Evolutionary conservation across 2,888 invertebrate genomes (phyloP), one percentile per base, ranked within the genome.

Genomic region (Leucophenga montana): DNA sequence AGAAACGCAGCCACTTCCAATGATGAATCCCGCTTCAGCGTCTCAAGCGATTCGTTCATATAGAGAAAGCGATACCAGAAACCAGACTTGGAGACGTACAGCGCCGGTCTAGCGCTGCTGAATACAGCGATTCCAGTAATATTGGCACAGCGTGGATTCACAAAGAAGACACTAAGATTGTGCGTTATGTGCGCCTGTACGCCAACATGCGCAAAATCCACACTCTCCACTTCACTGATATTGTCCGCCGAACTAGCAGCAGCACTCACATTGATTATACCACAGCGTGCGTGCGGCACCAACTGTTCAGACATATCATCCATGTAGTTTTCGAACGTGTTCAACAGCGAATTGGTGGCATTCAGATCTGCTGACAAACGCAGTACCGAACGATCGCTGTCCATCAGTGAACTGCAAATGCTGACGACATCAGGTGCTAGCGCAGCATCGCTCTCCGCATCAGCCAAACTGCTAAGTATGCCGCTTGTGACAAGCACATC

Each of bases 331-430:
- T 91, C 92, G 20, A 92, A 88, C 1, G 90, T 90, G 75, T 91
- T 91, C 66, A 94, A 85, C 71, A 93, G 89, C 0, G 89, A 85
- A 80, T 93, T 93, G 0, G 93, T 93, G 14, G 92, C 91, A 88
- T 93, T 93, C 50, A 93, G 87, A 11, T 90, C 69, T 0, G 84
- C 90, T 72, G 89, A 85, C 9, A 83, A 71, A 0, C 82, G 79
- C 13, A 88, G 70, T 3, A 85, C 76, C 0, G 76, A 64, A 8
- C 68, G 82, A 77, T 91, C 89, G 0, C 90, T 86, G 20, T 89
- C 79, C 90, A 92, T 91, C 22, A 92, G 85, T 79, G 90, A 90
- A 73, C 92, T 90, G 22, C 83, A 85, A 44, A 88, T 85, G 54
- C 78, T 75, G n/a, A 88, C 66, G 53, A 88, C 67, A 44, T 86